phyloP scores from a whole-genome alignment of 2,888 invertebrate genomes.

The Folsomia manolachei region DNA sequence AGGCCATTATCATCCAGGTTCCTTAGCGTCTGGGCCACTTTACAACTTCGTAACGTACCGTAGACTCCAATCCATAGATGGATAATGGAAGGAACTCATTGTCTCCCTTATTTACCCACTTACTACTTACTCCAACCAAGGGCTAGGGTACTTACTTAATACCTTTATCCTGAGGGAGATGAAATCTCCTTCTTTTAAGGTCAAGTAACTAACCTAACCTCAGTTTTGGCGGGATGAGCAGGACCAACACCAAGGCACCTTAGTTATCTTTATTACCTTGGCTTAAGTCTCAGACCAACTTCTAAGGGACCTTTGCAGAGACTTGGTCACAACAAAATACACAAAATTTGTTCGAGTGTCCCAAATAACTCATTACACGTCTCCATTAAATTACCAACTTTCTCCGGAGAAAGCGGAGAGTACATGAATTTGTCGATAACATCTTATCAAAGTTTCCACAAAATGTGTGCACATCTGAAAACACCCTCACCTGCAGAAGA shows the following conservation, averaged over 20 bases:
- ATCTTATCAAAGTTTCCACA: not conserved
- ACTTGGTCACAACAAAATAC: no score
- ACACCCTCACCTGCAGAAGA: not conserved
- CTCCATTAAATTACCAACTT: no score
- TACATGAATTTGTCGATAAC: not conserved
- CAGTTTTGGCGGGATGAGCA: not conserved
- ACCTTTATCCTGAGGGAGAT: not conserved
- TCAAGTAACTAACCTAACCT: not conserved
- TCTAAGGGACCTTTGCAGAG: no score
- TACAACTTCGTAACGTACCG: not conserved
- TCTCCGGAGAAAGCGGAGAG: not conserved
- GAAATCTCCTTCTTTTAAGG: not conserved
- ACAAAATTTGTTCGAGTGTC: no score
- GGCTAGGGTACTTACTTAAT: no score
- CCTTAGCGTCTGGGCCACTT: slow-evolving; percentile 14
- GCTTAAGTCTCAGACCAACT: no score
- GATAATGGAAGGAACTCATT: not conserved
- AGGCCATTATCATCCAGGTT: slow-evolving; percentile 15
- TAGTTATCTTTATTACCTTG: no score
- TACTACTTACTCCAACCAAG: slow-evolving; percentile 16
- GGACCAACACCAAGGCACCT: not conserved
- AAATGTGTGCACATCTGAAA: not conserved
- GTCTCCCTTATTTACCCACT: not conserved
- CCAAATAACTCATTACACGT: no score
- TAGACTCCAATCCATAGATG: no score